Evolutionary conservation across 2,797 vertebrate species (phyloP), one percentile per base, ranked within the genome.

Genomic region (Sibirionetta formosa): DNA sequence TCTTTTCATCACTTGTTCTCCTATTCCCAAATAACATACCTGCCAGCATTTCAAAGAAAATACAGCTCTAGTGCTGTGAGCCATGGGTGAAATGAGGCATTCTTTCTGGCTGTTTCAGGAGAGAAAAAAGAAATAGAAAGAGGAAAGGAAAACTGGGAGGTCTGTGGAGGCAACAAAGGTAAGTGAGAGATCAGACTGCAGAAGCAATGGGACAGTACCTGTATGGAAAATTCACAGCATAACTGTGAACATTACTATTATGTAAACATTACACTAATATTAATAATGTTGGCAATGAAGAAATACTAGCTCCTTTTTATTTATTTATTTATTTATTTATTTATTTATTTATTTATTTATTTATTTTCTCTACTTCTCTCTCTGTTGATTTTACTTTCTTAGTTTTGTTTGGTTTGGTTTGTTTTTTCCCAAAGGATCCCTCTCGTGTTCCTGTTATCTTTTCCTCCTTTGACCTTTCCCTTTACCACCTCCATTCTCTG

Each of bases 201-300:
- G 29, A 82, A 90, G 60, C 1, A 50, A 27, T 6, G 7, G 8
- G 4, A 3, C 18, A 60, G 1, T 15, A 16, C 19, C 17, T 79
- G 27, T 72, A 3, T 4, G 1, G 20, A 58, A 68, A 84, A 24
- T 6, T 5, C 6, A 23, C 0, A 4, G 23, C 26, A 58, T 6
- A 72, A 38, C 6, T 29, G 31, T 12, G 13, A 40, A 4, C 64
- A 65, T 50, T 33, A 46, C 9, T 2, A 5, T n/a, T 81, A 88
- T 5, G 5, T 69, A 79, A 79, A 64, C 2, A 42, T 51, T 46
- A 58, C 2, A 6, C 14, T 42, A 12, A 17, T 26, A 7, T 33
- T 65, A 64, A 29, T 48, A 33, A 36, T 31, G 24, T 40, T 86
- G 35, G 22, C 8, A 27, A 8, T 14, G 10, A 71, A 27, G 5